These are phyloP conservation scores for Malurus leucopterus DNA, from an alignment of 2,797 vertebrate species.

Conservation along the genomic window DNA sequence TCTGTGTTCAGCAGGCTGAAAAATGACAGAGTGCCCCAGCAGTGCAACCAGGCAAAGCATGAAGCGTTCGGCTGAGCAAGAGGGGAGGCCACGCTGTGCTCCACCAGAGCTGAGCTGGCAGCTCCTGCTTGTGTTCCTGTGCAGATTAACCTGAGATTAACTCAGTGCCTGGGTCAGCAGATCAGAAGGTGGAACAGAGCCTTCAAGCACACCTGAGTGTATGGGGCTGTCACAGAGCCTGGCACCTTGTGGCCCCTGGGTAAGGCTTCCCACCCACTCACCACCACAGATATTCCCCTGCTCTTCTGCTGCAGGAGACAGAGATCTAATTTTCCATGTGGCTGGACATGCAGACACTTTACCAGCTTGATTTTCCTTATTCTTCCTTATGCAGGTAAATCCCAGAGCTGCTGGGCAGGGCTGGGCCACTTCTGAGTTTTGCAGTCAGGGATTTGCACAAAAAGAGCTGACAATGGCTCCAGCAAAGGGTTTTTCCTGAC, in stretches of 20 bases:
- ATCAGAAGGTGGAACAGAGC: background rate
- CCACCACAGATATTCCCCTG: background rate
- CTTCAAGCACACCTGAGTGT: too few species aligned
- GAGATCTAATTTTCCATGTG: background rate
- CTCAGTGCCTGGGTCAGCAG: background rate
- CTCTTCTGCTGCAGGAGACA: background rate
- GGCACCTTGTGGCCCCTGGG: accelerated
- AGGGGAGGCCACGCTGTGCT: background rate
- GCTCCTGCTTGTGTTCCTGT: background rate
- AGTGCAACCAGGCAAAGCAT: background rate
- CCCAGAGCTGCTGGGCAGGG: background rate
- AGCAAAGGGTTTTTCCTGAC: background rate
- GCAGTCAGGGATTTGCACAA: background rate
- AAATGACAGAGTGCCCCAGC: constrained; percentile 12
- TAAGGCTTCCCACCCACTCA: background rate
- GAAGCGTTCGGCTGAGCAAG: background rate
- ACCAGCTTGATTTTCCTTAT: background rate
- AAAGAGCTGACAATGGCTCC: background rate
- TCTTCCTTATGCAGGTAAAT: background rate
- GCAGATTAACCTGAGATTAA: background rate
- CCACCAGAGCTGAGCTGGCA: background rate
- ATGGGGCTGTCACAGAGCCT: accelerated
- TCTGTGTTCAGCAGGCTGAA: constrained; percentile 8
- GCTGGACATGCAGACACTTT: background rate
- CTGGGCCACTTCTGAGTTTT: background rate